A percentile compares a stretch with the other conserved stretches of the same genome.
phyloP scores from a whole-genome alignment of 2,888 invertebrate species.

The Metellina segmentata region DNA sequence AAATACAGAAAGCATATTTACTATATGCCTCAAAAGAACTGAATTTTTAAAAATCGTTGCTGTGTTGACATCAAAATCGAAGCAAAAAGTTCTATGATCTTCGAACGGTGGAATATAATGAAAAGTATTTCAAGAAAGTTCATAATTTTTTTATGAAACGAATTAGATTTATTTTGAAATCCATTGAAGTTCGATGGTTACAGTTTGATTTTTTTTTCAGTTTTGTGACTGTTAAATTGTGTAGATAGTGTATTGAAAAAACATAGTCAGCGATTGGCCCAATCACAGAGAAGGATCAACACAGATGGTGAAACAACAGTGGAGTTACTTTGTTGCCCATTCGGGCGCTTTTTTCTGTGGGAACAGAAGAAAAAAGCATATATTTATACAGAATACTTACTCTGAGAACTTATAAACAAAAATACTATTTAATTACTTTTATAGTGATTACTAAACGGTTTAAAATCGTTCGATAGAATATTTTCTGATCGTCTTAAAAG shows the following conservation, averaged over 20 bases:
- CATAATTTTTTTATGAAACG: not conserved
- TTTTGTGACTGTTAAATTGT: slow-evolving; percentile 39
- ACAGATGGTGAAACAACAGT: slow-evolving; percentile 51
- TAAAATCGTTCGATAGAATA: too few relatives aligned
- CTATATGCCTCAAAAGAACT: not conserved
- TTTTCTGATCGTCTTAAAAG: too few relatives aligned
- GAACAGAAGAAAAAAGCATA: slow-evolving; percentile 54
- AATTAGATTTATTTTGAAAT: not conserved
- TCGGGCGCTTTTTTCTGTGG: slow-evolving; percentile 77
- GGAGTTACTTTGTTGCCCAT: slow-evolving; percentile 78
- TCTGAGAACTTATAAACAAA: too few relatives aligned
- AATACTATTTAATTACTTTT: too few relatives aligned
- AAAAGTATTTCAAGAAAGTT: not conserved
- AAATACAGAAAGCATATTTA: too few relatives aligned
- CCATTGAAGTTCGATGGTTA: slow-evolving; percentile 5
- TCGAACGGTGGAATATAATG: not conserved
- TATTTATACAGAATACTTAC: not conserved
- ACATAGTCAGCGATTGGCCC: slow-evolving; percentile 45
- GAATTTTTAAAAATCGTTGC: not conserved
- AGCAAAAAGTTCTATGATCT: not conserved
- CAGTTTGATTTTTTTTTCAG: slow-evolving; percentile 7
- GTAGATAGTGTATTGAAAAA: slow-evolving; percentile 28
- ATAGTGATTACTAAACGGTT: too few relatives aligned
- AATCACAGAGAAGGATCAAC: slow-evolving; percentile 62
- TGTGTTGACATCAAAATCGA: not conserved